Evolutionary conservation across 1,140 invertebrate species (phyloP).

Genomic region (Chrysomallon squamiferum): DNA sequence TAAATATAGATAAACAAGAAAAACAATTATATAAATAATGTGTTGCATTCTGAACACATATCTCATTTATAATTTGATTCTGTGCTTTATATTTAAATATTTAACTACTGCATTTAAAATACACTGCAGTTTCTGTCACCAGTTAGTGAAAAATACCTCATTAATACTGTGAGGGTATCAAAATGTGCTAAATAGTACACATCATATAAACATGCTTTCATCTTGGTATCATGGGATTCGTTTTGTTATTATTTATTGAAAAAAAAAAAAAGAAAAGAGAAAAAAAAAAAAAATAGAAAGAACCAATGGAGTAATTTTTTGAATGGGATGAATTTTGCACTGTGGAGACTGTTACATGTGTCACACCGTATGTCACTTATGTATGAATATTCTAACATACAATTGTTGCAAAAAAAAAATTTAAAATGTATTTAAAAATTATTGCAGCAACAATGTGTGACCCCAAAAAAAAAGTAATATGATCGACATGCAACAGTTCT

Average conservation of each 20-base stretch:
- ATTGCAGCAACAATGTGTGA: not conserved
- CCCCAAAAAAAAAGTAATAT: not conserved
- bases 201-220: constrained; percentile 8
- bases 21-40: not conserved
- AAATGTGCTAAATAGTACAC: constrained; percentile 3
- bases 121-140: not conserved
- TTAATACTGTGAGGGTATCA: constrained; percentile 29
- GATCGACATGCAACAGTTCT: too few relatives aligned
- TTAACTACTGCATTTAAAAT: constrained; percentile 1
- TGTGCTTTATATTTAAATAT: not conserved
- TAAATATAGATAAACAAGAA: not conserved
- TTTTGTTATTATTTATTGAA: not conserved
- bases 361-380: not conserved
- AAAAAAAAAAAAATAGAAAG: too few relatives aligned
- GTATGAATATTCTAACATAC: not conserved
- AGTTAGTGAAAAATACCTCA: constrained; percentile 15
- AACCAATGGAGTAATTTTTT: too few relatives aligned
- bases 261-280: too few relatives aligned
- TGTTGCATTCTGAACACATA: not conserved
- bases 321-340: constrained; percentile 1
- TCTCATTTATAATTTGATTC: not conserved
- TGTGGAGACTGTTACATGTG: constrained; percentile 5
- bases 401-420: not conserved
- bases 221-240: constrained; percentile 10
- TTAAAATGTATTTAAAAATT: not conserved